Conservation (phyloP, 2,888 invertebrate genomes). For the Iselma pallidipennis region DNA sequence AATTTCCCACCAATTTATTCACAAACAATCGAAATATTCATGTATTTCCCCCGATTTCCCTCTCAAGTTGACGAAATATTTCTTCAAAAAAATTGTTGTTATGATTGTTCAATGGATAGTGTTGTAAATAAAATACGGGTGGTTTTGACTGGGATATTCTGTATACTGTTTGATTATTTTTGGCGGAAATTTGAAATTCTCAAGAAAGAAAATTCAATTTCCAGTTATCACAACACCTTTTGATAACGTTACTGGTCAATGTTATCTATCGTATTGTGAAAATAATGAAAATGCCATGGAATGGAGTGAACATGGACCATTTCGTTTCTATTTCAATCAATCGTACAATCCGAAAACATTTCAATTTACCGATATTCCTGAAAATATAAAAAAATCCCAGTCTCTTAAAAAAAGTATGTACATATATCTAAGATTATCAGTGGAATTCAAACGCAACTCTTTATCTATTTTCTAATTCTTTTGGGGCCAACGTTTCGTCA, state of each 20-base stretch:
- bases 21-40: no score
- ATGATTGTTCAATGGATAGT: neutral
- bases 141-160: neutral
- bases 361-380: constrained; percentile 65
- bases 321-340: constrained; percentile 75
- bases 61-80: neutral
- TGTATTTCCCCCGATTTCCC: no score
- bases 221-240: constrained; percentile 62
- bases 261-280: constrained; percentile 68
- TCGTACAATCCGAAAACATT: constrained; percentile 64
- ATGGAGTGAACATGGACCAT: constrained; percentile 68
- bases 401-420: no score
- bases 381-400: no score
- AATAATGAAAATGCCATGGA: constrained; percentile 60
- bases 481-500: no score
- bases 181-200: constrained; percentile 9
- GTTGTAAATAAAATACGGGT: neutral
- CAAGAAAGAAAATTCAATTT: no score
- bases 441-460: no score
- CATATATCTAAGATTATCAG: no score
- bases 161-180: neutral
- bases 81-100: neutral
- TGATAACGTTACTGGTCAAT: constrained; percentile 68
- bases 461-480: no score
- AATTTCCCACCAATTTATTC: no score